Conservation (phyloP, 2,113 vertebrate species). For the Cavia aperea region DNA sequence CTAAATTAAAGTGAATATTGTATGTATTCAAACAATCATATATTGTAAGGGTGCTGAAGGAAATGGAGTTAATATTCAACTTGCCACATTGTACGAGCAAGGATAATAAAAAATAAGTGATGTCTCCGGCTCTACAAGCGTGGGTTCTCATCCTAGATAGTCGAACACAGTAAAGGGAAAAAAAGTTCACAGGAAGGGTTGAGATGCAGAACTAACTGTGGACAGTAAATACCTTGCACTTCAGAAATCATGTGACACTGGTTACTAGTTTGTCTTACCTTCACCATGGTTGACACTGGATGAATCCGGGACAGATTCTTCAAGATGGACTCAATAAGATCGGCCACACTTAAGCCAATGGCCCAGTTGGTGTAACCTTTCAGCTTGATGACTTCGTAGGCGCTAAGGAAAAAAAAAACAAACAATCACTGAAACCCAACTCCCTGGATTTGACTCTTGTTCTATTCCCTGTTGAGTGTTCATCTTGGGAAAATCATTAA, state of each 20-base stretch:
- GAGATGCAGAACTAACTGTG: background rate
- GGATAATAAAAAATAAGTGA: background rate
- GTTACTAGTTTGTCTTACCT: constrained; percentile 76
- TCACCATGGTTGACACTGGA: constrained; percentile 94
- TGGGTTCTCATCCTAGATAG: background rate
- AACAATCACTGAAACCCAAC: background rate
- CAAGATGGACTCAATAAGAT: constrained; percentile 90
- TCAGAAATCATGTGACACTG: background rate
- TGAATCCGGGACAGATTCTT: constrained; percentile 91
- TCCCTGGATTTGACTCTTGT: background rate
- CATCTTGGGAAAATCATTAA: background rate
- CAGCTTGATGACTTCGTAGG: constrained; percentile 95
- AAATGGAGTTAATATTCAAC: background rate
- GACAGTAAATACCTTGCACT: background rate
- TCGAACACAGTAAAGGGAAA: background rate
- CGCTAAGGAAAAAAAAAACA: constrained; percentile 75
- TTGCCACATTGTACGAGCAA: background rate
- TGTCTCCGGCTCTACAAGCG: background rate
- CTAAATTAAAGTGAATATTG: background rate
- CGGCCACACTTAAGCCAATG: constrained; percentile 94
- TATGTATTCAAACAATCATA: background rate
- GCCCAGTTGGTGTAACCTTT: constrained; percentile 99
- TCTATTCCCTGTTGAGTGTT: background rate
- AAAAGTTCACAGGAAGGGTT: background rate
- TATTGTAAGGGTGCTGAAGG: background rate